Percentiles rank a stretch among this genome's conserved stretches.
Evolutionary conservation across 1,140 invertebrate genomes (phyloP).

Genomic region (Anoplophora glabripennis): DNA sequence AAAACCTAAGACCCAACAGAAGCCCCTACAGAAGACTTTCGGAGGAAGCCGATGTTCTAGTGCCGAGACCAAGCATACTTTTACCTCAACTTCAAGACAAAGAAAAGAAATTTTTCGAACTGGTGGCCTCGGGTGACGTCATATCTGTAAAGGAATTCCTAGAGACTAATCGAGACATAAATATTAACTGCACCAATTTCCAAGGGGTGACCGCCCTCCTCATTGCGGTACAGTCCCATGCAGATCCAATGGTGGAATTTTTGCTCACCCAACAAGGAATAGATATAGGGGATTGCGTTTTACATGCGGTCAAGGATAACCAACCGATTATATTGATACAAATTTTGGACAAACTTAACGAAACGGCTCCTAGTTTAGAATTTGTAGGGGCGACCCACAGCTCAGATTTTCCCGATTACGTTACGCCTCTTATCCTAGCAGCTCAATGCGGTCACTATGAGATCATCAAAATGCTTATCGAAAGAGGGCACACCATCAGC

Average conservation of each 20-base stretch:
- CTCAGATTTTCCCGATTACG: conserved; percentile 63
- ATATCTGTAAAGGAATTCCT: conserved; percentile 48
- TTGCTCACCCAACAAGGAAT: conserved; percentile 52
- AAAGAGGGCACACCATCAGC: conserved; percentile 55
- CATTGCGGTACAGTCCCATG: conserved; percentile 53
- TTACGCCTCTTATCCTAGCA: conserved; percentile 70
- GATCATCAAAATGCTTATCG: conserved; percentile 64
- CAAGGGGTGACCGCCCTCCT: conserved; percentile 58
- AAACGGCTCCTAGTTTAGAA: conserved; percentile 51
- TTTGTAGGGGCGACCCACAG: conserved; percentile 54
- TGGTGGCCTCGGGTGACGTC: conserved; percentile 49
- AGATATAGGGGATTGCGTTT: conserved; percentile 55
- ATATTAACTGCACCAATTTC: conserved; percentile 54
- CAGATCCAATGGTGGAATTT: conserved; percentile 55
- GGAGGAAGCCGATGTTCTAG: conserved; percentile 27
- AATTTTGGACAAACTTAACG: conserved; percentile 52
- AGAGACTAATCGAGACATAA: conserved; percentile 46
- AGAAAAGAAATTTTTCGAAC: conserved; percentile 53
- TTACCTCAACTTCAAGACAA: conserved; percentile 49
- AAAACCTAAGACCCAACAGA: no score
- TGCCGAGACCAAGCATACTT: conserved; percentile 42
- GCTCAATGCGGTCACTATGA: conserved; percentile 69
- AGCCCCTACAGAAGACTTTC: conserved; percentile 34
- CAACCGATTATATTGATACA: conserved; percentile 50
- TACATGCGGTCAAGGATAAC: conserved; percentile 57